phyloP scores from a whole-genome alignment of 1,140 invertebrate genomes.

The Pararge aegeria region DNA sequence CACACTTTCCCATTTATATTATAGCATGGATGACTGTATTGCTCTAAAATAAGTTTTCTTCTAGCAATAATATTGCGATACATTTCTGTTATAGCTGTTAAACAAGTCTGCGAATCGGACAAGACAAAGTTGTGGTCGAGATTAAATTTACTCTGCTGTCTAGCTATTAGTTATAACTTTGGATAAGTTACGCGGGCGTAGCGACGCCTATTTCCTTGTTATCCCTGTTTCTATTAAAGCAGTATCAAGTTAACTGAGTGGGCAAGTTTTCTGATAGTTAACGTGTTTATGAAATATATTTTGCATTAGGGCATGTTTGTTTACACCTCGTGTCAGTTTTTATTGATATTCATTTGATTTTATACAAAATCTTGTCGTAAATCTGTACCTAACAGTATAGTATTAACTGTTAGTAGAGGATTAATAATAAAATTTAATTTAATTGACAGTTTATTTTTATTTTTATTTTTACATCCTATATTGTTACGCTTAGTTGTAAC shows the following conservation, averaged over 20 bases:
- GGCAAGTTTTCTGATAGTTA: constrained; percentile 6
- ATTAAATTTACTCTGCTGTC: constrained; percentile 10
- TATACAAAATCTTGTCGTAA: no score
- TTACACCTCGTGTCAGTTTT: no score
- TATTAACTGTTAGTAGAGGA: no score
- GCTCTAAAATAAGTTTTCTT: not conserved
- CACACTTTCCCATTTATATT: no score
- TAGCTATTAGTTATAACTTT: constrained; percentile 14
- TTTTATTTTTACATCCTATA: no score
- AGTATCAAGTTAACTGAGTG: constrained; percentile 8
- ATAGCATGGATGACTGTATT: no score
- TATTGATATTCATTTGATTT: no score
- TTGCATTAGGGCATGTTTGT: not conserved
- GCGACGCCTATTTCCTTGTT: constrained; percentile 14
- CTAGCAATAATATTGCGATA: not conserved
- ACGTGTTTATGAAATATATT: not conserved
- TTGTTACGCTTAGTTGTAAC: no score
- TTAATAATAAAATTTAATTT: no score
- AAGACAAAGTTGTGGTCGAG: constrained; percentile 12
- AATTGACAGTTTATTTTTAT: no score
- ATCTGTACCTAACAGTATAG: no score
- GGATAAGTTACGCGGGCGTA: constrained; percentile 8
- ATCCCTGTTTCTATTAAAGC: constrained; percentile 13
- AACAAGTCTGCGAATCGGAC: constrained; percentile 9
- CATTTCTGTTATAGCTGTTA: constrained; percentile 6